Evolutionary conservation across 2,888 invertebrate genomes (phyloP), one percentile per base, ranked within the genome.

Genomic region (Cryptosula pallasiana): DNA sequence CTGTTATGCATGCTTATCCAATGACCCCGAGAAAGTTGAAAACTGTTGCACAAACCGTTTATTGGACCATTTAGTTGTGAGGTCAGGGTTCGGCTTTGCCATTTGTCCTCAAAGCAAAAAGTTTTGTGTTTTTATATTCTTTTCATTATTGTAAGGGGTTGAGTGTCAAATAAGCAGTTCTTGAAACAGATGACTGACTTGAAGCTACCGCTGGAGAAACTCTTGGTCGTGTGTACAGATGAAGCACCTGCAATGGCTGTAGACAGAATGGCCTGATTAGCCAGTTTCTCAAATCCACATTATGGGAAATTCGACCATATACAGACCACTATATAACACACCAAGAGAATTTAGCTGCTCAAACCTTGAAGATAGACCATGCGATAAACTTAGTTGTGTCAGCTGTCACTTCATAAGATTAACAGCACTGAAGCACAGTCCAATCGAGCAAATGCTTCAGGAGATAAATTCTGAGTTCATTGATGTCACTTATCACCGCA

Each of bases 181-280:
- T n/a, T 57, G 57, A 57, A 57, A 57, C 23, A 16, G 5, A 9
- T 57, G 20, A 25, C 57, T 9, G 57, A 57, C 5, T 57, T 57
- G 5, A 57, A 25, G 5, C n/a, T 57, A 25, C 25, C 25, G 5
- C 25, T 57, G 13, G 57, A 57, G 25, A 57, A 57, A 25, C 20
- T 57, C 23, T 13, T 23, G 5, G 57, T 9, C n/a, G 20, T 57
- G 57, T 57, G 57, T 57, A 57, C 57, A 57, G 57, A 57, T 57
- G 57, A 23, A 57, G 57, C 57, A 9, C 57, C 57, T 57, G 57
- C n/a, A 16, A 57, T 57, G 57, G 25, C 57, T 57, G 57, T 9
- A 13, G 5, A 57, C 20, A 25, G 23, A 16, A 25, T 23, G 23
- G n/a, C 23, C 5, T 25, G 57, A 57, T 23, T 45, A 13, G 45